Base-by-base conservation (phyloP, 2,888 invertebrate species). In the Orchesella flavescens region DNA sequence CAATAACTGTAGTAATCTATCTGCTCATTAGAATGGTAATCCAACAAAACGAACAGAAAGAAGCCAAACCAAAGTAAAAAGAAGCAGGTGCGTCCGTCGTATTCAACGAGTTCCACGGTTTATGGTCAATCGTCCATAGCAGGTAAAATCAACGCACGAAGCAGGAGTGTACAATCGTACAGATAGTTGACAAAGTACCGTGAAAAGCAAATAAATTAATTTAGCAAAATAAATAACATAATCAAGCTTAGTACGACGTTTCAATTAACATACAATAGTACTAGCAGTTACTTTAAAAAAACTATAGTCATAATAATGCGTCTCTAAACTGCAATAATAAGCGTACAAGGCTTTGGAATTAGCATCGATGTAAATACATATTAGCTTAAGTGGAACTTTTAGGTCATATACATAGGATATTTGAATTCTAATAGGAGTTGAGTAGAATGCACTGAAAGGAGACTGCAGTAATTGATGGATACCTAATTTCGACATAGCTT, bases 1-100 rank as follows among this genome's bases (percentile, higher is more conserved):
- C 87, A 86, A 80, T 77, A 87, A 69, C 23, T 68, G 63, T 68
- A 75, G 46, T 77, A 68, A 84, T 84, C 74, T 69, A 69, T 53
- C 79, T 79, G 19, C 49, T 78, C 77, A 71, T 24, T 57, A 73
- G 23, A 46, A 13, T 68, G 49, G 24, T 65, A 24, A 19, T 57
- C 43, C 59, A 73, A 83, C 53, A 71, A 65, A 77, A 55, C 43
- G n/a, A 80, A 71, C 75, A 59, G 63, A 77, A 73, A 75, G 34
- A 34, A 34, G 34, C 72, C 55, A 69, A 85, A 73, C 44, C 44
- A 59, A 69, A 74, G 23, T 19, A 34, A 34, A 34, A 72, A 74
- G 49, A 57, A 61, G 61, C 77, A 80, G 73, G 55, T 61, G 49
- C 46, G 53, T 71, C 69, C 75, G 44, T 57, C 15, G 65, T 15